phyloP scores from a whole-genome alignment of 2,888 invertebrate genomes.

The Cryptus viduatorius region DNA sequence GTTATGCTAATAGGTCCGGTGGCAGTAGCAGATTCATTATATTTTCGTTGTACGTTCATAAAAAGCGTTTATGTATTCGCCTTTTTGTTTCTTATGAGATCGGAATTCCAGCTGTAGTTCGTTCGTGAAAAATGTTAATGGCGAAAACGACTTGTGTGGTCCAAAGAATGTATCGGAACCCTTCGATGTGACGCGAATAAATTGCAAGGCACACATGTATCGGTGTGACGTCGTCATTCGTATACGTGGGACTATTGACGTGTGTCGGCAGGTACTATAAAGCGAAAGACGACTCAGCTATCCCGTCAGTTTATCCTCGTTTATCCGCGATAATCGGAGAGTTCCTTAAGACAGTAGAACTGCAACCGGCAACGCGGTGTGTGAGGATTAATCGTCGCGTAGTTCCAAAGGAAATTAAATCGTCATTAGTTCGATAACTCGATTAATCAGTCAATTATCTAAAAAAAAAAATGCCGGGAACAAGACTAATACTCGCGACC shows the following conservation, averaged over 20 bases:
- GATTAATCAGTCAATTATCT: background rate
- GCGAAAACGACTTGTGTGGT: too few relatives aligned
- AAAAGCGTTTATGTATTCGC: too few relatives aligned
- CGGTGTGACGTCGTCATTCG: constrained; percentile 16
- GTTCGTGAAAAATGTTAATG: too few relatives aligned
- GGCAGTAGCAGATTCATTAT: too few relatives aligned
- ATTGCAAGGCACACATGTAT: background rate
- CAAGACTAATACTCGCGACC: background rate
- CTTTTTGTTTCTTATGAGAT: too few relatives aligned
- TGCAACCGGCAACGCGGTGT: background rate
- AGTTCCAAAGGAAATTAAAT: background rate
- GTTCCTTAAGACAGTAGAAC: constrained; percentile 19
- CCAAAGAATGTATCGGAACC: too few relatives aligned
- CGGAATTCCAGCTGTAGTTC: too few relatives aligned
- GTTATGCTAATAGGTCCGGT: too few relatives aligned
- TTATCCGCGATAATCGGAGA: constrained; percentile 21
- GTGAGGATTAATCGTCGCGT: background rate
- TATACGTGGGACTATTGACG: constrained; percentile 15
- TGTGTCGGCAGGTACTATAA: constrained; percentile 61
- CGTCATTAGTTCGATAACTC: background rate
- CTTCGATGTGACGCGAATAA: too few relatives aligned
- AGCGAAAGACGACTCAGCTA: constrained; percentile 51
- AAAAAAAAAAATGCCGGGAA: constrained; percentile 28
- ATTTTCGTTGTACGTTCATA: too few relatives aligned
- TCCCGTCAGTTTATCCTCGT: constrained; percentile 59